Percentiles rank a stretch among this genome's conserved stretches.
Evolutionary conservation across 2,797 vertebrate species (phyloP).

Genomic region (Simalia tracyae): DNA sequence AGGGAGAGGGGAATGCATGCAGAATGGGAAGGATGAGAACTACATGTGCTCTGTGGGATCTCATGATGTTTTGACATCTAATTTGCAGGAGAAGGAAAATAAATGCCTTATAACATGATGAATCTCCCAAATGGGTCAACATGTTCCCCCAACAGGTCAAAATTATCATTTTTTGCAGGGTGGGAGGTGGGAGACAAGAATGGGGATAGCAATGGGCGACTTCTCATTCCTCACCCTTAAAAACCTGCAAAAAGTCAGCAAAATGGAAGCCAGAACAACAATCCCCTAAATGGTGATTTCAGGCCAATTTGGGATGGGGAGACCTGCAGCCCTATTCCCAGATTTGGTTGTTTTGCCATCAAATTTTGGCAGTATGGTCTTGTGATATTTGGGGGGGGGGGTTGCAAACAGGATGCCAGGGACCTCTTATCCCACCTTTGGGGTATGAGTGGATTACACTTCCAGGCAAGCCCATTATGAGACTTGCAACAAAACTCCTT

Average conservation of each 20-base stretch:
- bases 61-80: background rate
- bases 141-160: background rate
- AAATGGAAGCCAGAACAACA: background rate
- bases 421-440: background rate
- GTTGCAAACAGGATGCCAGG: background rate
- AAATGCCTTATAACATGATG: background rate
- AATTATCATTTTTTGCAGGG: background rate
- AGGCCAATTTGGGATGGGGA: background rate
- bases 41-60: background rate
- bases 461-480: too few species aligned
- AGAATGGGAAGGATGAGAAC: background rate
- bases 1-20: background rate
- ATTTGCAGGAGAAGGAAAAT: background rate
- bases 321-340: background rate
- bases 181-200: background rate
- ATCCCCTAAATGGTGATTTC: background rate
- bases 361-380: background rate
- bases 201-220: background rate
- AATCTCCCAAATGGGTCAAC: background rate
- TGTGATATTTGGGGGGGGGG: background rate
- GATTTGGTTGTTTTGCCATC: background rate
- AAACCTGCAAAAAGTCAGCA: background rate
- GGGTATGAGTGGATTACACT: background rate
- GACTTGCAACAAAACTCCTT: background rate
- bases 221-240: background rate